Evolutionary conservation across 2,888 invertebrate genomes (phyloP).

Genomic region (Dynastes tityus): DNA sequence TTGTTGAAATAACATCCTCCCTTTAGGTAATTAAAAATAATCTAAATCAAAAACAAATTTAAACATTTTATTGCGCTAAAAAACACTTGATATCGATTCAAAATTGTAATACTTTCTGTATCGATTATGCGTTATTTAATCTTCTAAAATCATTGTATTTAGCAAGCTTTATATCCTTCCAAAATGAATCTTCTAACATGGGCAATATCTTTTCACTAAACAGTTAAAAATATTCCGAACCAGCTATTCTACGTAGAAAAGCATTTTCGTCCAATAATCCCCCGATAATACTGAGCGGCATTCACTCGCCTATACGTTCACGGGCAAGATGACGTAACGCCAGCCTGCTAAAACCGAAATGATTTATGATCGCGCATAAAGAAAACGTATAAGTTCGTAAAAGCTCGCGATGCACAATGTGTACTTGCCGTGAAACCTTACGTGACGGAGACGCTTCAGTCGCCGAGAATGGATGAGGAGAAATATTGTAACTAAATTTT

Average conservation of each 20-base stretch:
- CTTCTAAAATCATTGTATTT: too few relatives aligned
- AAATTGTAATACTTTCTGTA: too few relatives aligned
- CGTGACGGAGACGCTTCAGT: not conserved
- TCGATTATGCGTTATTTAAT: too few relatives aligned
- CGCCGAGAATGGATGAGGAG: not conserved
- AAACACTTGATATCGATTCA: too few relatives aligned
- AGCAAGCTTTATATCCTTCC: too few relatives aligned
- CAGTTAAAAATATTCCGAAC: not conserved
- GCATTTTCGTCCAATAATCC: constrained; percentile 21
- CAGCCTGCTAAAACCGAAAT: constrained; percentile 27
- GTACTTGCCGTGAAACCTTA: not conserved
- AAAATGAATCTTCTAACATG: too few relatives aligned
- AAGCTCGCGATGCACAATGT: not conserved
- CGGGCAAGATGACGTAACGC: not conserved
- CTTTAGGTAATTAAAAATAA: too few relatives aligned
- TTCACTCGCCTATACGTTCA: not conserved
- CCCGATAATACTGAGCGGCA: not conserved
- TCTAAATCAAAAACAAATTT: too few relatives aligned
- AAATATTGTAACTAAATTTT: constrained; percentile 30
- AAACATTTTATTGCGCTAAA: too few relatives aligned
- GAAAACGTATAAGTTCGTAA: constrained; percentile 20
- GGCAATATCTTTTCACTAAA: not conserved
- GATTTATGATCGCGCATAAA: constrained; percentile 21
- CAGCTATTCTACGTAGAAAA: not conserved
- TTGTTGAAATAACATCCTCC: too few relatives aligned